Evolutionary conservation across 2,113 vertebrate species (phyloP).

Genomic region (Psephotus haematonotus): DNA sequence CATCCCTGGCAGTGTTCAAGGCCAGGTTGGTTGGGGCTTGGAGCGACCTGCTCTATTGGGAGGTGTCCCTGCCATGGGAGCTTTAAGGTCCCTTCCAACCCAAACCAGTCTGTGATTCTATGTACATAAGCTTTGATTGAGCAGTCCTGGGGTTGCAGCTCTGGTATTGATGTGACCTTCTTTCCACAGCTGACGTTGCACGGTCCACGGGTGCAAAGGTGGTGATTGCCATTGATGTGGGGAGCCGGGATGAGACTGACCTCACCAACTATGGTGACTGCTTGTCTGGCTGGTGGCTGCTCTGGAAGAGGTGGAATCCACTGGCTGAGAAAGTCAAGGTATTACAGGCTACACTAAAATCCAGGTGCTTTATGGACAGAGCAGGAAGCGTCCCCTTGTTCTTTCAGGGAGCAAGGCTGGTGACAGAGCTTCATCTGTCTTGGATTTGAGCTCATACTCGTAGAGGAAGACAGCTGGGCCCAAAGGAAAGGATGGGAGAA

Average conservation of each 20-base stretch:
- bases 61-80: not conserved
- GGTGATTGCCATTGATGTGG: constrained; percentile 90
- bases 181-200: constrained; percentile 84
- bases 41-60: not conserved
- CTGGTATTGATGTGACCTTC: not conserved
- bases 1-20: not conserved
- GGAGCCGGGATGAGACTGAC: constrained; percentile 88
- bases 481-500: not conserved
- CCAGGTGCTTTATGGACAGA: not conserved
- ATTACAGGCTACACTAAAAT: not conserved
- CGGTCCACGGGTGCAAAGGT: constrained; percentile 91
- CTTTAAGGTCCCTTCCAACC: not conserved
- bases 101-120: not conserved
- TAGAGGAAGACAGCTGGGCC: not conserved
- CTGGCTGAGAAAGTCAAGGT: constrained; percentile 90
- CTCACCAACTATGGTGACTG: constrained; percentile 92
- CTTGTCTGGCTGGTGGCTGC: constrained; percentile 93
- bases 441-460: not conserved
- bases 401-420: not conserved
- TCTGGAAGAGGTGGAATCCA: constrained; percentile 94
- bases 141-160: not conserved
- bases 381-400: not conserved
- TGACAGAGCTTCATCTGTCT: accelerated
- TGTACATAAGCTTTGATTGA: not conserved
- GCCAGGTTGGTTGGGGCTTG: not conserved